phyloP scores from a whole-genome alignment of 2,797 vertebrate genomes.

The Gobionotothen gibberifrons region DNA sequence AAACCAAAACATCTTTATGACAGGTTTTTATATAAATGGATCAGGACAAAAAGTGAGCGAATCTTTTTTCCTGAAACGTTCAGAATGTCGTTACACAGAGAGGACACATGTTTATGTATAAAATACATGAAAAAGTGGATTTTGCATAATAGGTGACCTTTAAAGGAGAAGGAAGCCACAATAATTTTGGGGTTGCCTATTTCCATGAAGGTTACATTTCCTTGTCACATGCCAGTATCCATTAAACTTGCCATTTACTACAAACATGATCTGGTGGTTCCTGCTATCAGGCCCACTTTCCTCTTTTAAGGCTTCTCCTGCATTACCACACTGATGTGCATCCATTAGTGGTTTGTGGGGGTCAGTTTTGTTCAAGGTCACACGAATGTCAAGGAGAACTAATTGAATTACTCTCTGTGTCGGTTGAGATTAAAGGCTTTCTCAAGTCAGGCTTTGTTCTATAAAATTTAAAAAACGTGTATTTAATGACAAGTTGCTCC shows the following conservation, averaged over 20 bases:
- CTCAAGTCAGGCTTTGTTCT: neutral
- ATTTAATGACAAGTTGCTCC: neutral
- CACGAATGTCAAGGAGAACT: neutral
- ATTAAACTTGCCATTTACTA: slow-evolving; percentile 3
- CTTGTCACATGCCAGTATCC: neutral
- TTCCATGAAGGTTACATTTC: neutral
- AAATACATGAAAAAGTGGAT: too few relatives aligned
- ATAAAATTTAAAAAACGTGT: neutral
- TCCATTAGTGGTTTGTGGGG: slow-evolving; percentile 10
- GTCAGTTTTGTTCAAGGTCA: slow-evolving; percentile 1
- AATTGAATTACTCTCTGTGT: neutral
- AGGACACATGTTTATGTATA: too few relatives aligned
- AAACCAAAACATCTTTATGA: too few relatives aligned
- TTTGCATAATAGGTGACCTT: too few relatives aligned
- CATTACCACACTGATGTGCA: neutral
- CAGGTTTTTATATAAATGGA: too few relatives aligned
- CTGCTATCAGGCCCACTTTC: neutral
- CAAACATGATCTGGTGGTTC: neutral
- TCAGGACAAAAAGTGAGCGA: too few relatives aligned
- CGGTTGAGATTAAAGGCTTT: slow-evolving; percentile 1
- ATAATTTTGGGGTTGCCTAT: neutral
- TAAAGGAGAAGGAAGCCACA: neutral
- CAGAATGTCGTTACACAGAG: too few relatives aligned
- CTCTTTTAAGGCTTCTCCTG: neutral
- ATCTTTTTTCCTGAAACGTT: too few relatives aligned